Percentiles rank a stretch among this genome's conserved stretches.
These are phyloP conservation scores for Ashinkailepas kermadecensis DNA, from an alignment of 2,888 invertebrate species.

Conservation along the genomic window DNA sequence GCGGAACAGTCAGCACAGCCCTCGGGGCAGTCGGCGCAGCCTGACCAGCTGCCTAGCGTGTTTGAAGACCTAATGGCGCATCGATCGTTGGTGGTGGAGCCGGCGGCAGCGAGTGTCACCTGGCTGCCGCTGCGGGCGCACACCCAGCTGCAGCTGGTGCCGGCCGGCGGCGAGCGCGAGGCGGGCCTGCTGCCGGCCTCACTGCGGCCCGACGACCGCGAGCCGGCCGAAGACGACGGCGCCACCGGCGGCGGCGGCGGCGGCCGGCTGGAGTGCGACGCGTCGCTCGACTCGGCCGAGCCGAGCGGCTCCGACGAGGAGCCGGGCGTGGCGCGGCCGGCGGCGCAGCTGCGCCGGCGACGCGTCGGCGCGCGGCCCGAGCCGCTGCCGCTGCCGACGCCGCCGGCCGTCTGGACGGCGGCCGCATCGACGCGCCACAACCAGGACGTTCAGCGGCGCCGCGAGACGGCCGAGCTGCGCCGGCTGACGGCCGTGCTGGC, in stretches of 20 bases:
- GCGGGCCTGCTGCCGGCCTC: conserved; percentile 25
- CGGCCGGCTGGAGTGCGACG: neutral
- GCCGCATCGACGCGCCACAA: conserved; percentile 33
- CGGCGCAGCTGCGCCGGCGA: neutral
- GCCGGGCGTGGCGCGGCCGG: conserved; percentile 7
- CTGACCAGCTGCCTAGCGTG: neutral
- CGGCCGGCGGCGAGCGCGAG: conserved; percentile 23
- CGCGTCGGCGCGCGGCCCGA: conserved; percentile 63
- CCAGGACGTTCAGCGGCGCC: conserved; percentile 33
- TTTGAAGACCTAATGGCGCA: neutral
- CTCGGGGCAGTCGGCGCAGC: too few relatives aligned
- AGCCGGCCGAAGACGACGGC: neutral
- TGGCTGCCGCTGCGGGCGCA: conserved; percentile 25
- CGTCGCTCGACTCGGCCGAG: neutral
- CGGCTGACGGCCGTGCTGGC: conserved; percentile 32
- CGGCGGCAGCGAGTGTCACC: neutral
- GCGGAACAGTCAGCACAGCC: too few relatives aligned
- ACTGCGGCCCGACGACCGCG: conserved; percentile 24
- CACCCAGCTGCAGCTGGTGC: conserved; percentile 24
- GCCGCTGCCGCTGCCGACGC: conserved; percentile 60
- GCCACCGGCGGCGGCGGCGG: neutral
- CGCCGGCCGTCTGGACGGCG: conserved; percentile 29
- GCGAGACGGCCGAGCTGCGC: conserved; percentile 30
- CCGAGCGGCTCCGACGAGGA: neutral
- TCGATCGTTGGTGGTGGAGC: neutral